phyloP scores from a whole-genome alignment of 2,888 invertebrate genomes.

The Abrostola tripartita region DNA sequence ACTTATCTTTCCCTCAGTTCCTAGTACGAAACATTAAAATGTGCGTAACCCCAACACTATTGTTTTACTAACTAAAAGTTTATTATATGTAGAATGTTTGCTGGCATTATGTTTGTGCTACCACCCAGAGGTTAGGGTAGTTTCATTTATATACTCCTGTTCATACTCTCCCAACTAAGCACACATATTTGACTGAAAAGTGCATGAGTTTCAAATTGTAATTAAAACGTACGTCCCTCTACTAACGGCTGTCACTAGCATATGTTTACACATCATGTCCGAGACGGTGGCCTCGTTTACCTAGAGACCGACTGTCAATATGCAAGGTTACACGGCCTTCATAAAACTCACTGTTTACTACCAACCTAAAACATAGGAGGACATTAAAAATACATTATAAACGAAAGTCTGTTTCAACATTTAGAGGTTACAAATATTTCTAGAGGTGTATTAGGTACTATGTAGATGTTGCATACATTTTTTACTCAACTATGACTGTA shows the following conservation, averaged over 20 bases:
- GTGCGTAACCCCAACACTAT: no score
- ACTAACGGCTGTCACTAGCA: not conserved
- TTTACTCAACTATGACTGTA: no score
- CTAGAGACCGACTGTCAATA: conserved; percentile 21
- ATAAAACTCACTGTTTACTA: conserved; percentile 34
- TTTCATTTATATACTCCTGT: no score
- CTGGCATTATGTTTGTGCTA: no score
- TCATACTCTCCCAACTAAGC: no score
- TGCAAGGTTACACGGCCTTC: conserved; percentile 24
- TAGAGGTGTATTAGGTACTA: not conserved
- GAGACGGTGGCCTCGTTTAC: conserved; percentile 22
- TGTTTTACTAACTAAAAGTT: no score
- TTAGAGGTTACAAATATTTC: not conserved
- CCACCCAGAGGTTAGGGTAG: no score
- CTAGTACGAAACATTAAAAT: no score
- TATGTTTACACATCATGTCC: not conserved
- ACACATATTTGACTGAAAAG: no score
- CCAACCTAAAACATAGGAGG: conserved; percentile 15
- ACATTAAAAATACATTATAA: conserved; percentile 23
- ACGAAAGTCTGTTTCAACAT: conserved; percentile 5
- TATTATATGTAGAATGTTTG: no score
- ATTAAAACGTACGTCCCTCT: not conserved
- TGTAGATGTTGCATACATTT: not conserved
- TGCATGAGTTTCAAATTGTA: not conserved
- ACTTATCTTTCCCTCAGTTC: no score